phyloP scores from a whole-genome alignment of 2,113 vertebrate species.

The Apodemus sylvaticus region DNA sequence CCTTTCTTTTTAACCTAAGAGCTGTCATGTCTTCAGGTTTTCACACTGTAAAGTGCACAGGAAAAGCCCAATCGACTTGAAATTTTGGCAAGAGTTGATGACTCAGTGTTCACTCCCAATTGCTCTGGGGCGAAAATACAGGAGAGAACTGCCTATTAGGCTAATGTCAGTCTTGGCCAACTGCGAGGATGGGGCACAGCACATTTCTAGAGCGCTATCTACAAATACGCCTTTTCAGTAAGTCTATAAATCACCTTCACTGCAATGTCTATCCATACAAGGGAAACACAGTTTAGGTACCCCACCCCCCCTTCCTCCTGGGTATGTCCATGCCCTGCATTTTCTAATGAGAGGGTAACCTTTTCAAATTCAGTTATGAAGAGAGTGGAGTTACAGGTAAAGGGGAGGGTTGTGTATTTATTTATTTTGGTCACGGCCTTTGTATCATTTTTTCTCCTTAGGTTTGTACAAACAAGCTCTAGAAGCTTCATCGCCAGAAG shows the following conservation, averaged over 20 bases:
- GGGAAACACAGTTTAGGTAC: background rate
- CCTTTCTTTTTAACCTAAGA: background rate
- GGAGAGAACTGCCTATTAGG: background rate
- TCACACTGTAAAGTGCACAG: background rate
- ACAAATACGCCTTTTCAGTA: background rate
- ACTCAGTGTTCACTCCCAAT: background rate
- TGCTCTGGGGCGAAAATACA: background rate
- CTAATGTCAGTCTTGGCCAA: background rate
- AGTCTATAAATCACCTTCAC: background rate
- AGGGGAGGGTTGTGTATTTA: background rate
- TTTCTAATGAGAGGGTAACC: background rate
- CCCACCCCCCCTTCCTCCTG: too few relatives aligned
- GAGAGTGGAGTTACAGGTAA: too few relatives aligned
- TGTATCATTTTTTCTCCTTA: background rate
- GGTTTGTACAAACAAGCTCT: background rate
- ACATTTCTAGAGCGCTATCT: background rate
- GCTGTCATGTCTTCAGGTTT: background rate
- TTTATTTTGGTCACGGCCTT: background rate
- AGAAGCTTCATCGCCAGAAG: background rate
- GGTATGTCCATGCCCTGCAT: background rate
- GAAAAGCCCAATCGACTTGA: background rate
- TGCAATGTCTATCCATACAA: background rate
- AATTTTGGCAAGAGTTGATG: background rate
- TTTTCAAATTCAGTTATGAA: background rate
- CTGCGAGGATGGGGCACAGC: background rate